Evolutionary conservation across 2,888 invertebrate species (phyloP).

Genomic region (Anthrax anthrax): DNA sequence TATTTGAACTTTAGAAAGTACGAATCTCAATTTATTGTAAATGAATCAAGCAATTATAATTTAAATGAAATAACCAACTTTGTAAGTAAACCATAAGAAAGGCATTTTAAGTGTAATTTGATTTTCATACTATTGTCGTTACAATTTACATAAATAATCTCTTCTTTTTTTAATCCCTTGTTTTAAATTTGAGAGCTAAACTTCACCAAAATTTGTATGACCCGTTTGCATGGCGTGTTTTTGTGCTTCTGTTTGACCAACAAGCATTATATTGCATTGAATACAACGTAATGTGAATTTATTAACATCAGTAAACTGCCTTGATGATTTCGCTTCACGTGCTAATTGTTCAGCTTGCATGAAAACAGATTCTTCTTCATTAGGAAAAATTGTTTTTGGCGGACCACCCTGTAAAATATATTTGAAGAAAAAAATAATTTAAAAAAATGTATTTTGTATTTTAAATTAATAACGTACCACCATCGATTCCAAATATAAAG

Average conservation of each 20-base stretch:
- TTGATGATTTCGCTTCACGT: constrained; percentile 71
- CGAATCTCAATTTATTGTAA: too few species aligned
- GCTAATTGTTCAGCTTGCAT: constrained; percentile 74
- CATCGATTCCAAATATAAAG: constrained; percentile 69
- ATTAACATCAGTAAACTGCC: constrained; percentile 81
- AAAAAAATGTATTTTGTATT: neutral
- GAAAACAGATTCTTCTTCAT: constrained; percentile 55
- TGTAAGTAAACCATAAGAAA: too few species aligned
- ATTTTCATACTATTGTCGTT: too few species aligned
- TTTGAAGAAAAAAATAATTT: constrained; percentile 5
- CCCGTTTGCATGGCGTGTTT: constrained; percentile 73
- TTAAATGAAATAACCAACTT: too few species aligned
- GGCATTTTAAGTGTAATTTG: too few species aligned
- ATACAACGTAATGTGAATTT: constrained; percentile 74
- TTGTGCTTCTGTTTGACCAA: constrained; percentile 70
- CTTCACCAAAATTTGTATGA: constrained; percentile 68
- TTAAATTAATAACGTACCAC: constrained; percentile 42
- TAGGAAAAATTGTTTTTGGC: constrained; percentile 67
- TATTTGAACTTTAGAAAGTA: too few species aligned
- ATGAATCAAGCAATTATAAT: too few species aligned
- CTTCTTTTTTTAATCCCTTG: too few species aligned
- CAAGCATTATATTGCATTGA: constrained; percentile 60
- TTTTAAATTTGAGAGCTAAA: constrained; percentile 34
- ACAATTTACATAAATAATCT: too few species aligned
- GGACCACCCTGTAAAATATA: constrained; percentile 45